Conservation (phyloP, 2,888 invertebrate genomes). For the Heliconius ethilla region DNA sequence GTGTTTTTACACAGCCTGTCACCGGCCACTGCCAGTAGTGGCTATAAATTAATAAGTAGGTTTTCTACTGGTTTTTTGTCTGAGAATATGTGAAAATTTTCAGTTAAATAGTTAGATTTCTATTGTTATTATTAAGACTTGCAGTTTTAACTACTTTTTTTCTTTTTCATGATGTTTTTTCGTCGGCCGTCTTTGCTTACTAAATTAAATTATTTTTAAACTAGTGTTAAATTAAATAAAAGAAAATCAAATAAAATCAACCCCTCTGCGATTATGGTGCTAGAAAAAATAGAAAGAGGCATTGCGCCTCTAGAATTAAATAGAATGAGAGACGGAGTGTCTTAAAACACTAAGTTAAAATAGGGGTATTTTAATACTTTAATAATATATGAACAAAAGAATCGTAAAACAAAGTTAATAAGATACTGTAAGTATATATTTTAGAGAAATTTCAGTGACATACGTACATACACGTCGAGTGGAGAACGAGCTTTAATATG, state of each 20-base stretch:
- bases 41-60: constrained; percentile 14
- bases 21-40: constrained; percentile 9
- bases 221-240: no score
- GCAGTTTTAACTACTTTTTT: neutral
- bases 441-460: neutral
- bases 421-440: neutral
- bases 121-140: neutral
- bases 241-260: no score
- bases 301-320: no score
- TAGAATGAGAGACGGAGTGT: no score
- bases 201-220: no score
- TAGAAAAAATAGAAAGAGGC: no score
- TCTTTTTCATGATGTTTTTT: no score
- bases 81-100: neutral
- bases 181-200: no score
- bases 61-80: neutral
- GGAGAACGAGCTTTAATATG: constrained; percentile 40
- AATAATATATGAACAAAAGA: neutral
- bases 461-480: constrained; percentile 4
- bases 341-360: no score
- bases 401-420: neutral
- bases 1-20: constrained; percentile 13
- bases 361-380: neutral
- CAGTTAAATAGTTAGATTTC: neutral
- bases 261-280: no score